Base-by-base conservation (phyloP, 2,888 invertebrate species). In the Habrosyne pyritoides region DNA sequence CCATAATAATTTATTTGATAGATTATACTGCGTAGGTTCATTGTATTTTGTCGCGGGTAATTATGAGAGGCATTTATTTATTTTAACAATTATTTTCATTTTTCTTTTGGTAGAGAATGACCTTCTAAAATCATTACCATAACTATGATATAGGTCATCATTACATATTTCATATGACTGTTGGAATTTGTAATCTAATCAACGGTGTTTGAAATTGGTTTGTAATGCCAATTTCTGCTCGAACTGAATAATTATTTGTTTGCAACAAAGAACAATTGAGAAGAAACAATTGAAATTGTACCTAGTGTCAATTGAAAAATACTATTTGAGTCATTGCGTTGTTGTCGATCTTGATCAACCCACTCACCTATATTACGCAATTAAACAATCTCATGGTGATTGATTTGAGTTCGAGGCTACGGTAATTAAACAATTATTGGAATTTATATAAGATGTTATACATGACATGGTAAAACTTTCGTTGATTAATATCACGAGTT, bases 251-350 rank as follows among this genome's bases (percentile, higher is more conserved):
- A n/a, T n/a, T n/a, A n/a, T n/a, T n/a, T n/a, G n/a, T n/a, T n/a
- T n/a, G n/a, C n/a, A n/a, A n/a, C n/a, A n/a, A n/a, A n/a, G 0
- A n/a, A 33, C 33, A 0, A 33, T 33, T 8, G 4, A 12, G 68
- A 63, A 60, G 56, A 62, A 61, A 60, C 79, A 79, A 77, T 79
- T 81, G 70, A 61, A 70, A 63, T 60, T 63, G 73, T 66, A 58
- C 63, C 69, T 67, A 66, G 57, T 73, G 67, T 74, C 78, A 84
- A 83, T 85, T 83, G 77, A 77, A 73, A 79, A 82, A 74, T 66
- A 72, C 71, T 64, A n/a, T 33, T 33, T 65, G 56, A 58, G 63
- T 52, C 61, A 61, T 64, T 57, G 62, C 62, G 60, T 69, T 68
- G 69, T 71, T 67, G 70, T 62, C 59, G 49, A 46, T 54, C 10